Evolutionary conservation across 2,797 vertebrate species (phyloP).

Genomic region (Mycteria americana): DNA sequence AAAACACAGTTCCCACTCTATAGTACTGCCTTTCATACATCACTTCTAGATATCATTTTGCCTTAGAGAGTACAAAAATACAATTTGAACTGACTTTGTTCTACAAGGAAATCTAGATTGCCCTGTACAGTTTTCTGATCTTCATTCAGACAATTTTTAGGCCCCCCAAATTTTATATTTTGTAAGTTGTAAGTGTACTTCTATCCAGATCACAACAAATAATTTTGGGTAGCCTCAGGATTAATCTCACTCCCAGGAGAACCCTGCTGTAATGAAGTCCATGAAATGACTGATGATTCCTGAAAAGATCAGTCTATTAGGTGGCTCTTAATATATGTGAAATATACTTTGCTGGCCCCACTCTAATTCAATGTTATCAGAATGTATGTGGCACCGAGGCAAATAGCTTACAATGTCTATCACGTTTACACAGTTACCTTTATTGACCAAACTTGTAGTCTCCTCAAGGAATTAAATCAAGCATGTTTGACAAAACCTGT

Average conservation of each 20-base stretch:
- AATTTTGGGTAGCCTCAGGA: neutral
- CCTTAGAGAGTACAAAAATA: neutral
- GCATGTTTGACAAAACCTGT: neutral
- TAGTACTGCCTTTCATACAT: neutral
- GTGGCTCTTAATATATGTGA: neutral
- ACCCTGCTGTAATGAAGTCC: neutral
- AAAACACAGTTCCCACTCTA: neutral
- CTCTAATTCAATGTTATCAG: neutral
- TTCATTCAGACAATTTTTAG: neutral
- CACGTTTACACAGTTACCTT: neutral
- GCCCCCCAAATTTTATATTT: neutral
- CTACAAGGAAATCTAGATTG: neutral
- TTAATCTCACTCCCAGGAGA: neutral
- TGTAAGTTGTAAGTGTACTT: neutral
- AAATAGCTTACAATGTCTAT: neutral
- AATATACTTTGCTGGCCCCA: neutral
- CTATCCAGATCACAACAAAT: neutral
- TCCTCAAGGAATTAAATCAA: slow-evolving; percentile 21
- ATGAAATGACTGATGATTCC: neutral
- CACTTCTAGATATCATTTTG: neutral
- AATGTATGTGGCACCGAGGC: slow-evolving; percentile 3
- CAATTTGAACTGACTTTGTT: neutral
- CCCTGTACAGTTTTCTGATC: neutral
- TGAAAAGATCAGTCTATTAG: neutral
- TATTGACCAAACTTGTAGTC: neutral